Percentiles rank a stretch among this genome's conserved stretches.
These are phyloP conservation scores for Pissodes strobi DNA, from an alignment of 1,140 invertebrate species.

Conservation along the genomic window DNA sequence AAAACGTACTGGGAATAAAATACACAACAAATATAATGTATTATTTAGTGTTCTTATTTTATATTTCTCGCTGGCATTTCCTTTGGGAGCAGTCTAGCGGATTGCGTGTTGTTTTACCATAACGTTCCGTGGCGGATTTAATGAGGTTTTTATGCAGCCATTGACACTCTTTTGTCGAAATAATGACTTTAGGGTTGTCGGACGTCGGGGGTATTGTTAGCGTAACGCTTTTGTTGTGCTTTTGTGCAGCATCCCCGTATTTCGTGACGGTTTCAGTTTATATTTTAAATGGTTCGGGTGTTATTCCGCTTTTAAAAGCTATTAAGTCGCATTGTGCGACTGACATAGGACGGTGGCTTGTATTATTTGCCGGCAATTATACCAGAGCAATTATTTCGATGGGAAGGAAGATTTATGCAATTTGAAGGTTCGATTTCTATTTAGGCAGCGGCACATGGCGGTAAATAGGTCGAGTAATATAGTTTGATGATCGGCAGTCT, in stretches of 20 bases:
- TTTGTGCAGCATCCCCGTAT: slow-evolving; percentile 32
- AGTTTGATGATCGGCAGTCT: too few relatives aligned
- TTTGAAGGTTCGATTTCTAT: not conserved
- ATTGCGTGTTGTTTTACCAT: slow-evolving; percentile 50
- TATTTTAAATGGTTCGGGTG: slow-evolving; percentile 16
- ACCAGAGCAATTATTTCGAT: not conserved
- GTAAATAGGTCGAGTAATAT: too few relatives aligned
- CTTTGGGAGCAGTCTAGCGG: slow-evolving; percentile 40
- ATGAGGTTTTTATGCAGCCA: slow-evolving; percentile 56
- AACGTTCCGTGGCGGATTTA: slow-evolving; percentile 50
- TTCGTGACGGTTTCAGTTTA: slow-evolving; percentile 17
- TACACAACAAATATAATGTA: too few relatives aligned
- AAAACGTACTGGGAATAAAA: too few relatives aligned
- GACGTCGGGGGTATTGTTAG: slow-evolving; percentile 47
- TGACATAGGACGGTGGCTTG: slow-evolving; percentile 3
- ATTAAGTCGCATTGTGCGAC: slow-evolving; percentile 10
- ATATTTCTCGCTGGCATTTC: slow-evolving; percentile 36
- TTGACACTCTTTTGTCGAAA: slow-evolving; percentile 56
- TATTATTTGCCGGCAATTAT: slow-evolving; percentile 11
- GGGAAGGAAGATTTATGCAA: slow-evolving; percentile 1
- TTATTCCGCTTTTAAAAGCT: slow-evolving; percentile 19
- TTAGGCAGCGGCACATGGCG: too few relatives aligned
- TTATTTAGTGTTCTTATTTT: too few relatives aligned
- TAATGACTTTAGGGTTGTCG: slow-evolving; percentile 56
- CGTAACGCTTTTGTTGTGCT: slow-evolving; percentile 38